phyloP scores from a whole-genome alignment of 2,888 invertebrate species.

The Ormyrus rosae region DNA sequence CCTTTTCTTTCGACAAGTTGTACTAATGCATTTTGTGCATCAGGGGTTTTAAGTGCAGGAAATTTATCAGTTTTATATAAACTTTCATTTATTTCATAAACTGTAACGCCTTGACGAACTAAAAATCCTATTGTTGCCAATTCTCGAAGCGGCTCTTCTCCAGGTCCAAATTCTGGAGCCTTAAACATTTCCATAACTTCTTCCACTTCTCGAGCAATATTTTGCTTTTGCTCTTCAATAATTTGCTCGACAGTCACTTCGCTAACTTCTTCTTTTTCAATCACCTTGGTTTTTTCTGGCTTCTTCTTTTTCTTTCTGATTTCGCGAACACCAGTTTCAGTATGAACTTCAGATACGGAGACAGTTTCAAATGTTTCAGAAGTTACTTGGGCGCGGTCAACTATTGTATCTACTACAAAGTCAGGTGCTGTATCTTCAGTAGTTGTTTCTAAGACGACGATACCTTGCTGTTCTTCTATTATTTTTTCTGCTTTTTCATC shows the following conservation, averaged over 20 bases:
- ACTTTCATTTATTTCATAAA: constrained; percentile 84
- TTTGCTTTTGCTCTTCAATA: constrained; percentile 76
- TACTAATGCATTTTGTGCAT: constrained; percentile 90
- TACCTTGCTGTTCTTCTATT: constrained; percentile 76
- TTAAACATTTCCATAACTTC: constrained; percentile 85
- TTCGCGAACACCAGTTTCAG: constrained; percentile 78
- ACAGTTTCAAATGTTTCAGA: constrained; percentile 77
- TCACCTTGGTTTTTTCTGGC: constrained; percentile 67
- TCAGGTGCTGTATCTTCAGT: constrained; percentile 67
- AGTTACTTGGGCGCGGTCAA: constrained; percentile 67
- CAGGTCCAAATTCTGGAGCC: constrained; percentile 88
- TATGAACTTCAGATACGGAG: constrained; percentile 79
- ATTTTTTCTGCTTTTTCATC: constrained; percentile 77
- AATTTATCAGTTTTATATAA: constrained; percentile 88
- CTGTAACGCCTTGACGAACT: constrained; percentile 85
- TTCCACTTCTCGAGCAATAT: constrained; percentile 84
- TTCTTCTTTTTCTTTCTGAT: constrained; percentile 73
- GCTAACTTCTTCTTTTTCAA: constrained; percentile 65
- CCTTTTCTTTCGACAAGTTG: constrained; percentile 90
- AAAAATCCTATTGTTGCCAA: constrained; percentile 89
- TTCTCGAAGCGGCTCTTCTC: constrained; percentile 87
- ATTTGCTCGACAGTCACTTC: constrained; percentile 78
- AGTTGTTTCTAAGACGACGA: constrained; percentile 70
- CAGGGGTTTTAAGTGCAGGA: constrained; percentile 86
- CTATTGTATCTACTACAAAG: constrained; percentile 65